Percentiles rank a stretch among this genome's conserved stretches.
These are phyloP conservation scores for Botia kubotai DNA, from an alignment of 2,797 vertebrate genomes.

Conservation along the genomic window DNA sequence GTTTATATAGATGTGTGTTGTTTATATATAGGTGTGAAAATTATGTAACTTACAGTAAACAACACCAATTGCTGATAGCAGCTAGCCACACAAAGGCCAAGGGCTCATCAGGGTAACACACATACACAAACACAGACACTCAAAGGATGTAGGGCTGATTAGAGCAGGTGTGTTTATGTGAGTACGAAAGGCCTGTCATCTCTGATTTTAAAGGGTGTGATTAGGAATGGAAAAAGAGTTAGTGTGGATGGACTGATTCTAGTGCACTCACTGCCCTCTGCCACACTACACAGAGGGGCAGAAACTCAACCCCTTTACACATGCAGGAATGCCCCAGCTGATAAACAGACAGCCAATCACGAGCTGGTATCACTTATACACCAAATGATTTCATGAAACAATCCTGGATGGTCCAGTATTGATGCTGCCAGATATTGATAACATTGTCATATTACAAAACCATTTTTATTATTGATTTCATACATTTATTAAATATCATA, in stretches of 20 bases:
- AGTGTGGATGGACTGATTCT: conserved; percentile 37
- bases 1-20: conserved; percentile 36
- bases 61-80: conserved; percentile 8
- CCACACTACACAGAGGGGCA: conserved; percentile 23
- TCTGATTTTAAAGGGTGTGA: conserved; percentile 47
- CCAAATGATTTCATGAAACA: background rate
- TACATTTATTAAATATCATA: no score
- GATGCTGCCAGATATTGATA: no score
- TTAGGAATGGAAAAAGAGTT: conserved; percentile 52
- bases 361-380: background rate
- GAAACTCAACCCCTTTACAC: conserved; percentile 28
- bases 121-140: conserved; percentile 30
- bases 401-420: background rate
- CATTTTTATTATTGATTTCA: no score
- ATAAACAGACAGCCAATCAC: conserved; percentile 43
- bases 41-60: conserved; percentile 67
- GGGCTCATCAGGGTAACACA: conserved; percentile 48
- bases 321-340: background rate
- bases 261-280: conserved; percentile 33
- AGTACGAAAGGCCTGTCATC: conserved; percentile 33
- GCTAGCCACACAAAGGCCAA: conserved; percentile 45
- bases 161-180: conserved; percentile 40
- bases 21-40: conserved; percentile 37
- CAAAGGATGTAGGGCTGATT: conserved; percentile 35
- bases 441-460: no score